Evolutionary conservation across 1,140 invertebrate species (phyloP), one percentile per base, ranked within the genome.

Genomic region (Melanaphis sacchari): DNA sequence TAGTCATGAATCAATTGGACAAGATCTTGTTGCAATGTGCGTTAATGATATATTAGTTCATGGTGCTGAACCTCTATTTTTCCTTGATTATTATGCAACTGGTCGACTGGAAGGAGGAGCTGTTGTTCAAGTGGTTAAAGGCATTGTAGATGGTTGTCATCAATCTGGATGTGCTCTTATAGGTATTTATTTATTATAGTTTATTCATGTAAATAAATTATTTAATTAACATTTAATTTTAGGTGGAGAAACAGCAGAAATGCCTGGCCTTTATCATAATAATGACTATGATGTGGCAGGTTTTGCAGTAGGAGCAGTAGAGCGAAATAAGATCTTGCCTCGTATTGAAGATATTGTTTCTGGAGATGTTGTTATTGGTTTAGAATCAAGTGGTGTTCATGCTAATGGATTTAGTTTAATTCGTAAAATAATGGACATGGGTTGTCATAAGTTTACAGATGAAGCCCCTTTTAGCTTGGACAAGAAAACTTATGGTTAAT

Each of bases 21-120:
- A 99, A 94, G 99, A 99, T 96, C 96, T 99, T 54, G 99, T 99
- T 22, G 99, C 99, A 22, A 99, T 99, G 98, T 99, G 98, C 95
- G 99, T 99, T 6, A 99, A 99, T 96, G 99, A 99, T 95, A 97
- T 99, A 88, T 95, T 99, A 40, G 98, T 98, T 81, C 97, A 99
- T 94, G 99, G 98, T 40, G 99, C 99, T 0, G 98, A 99, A 94
- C 99, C 99, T 0, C 96, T 99, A 85, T 99, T 98, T 93, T 99
- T 99, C 95, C 95, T 99, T 2, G 99, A 99, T 96, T 99, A 99
- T 95, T 99, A 99, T 95, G 98, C 99, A 24, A 98, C 98, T 95
- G 98, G 98, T 8, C 96, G 97, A 94, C 95, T 99, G 84, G 96
- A 99, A 94, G 96, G 98, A 15, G 95, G 96, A 2, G 95, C 97